These are phyloP conservation scores for Periparus ater DNA, from an alignment of 2,797 vertebrate genomes.

Conservation along the genomic window DNA sequence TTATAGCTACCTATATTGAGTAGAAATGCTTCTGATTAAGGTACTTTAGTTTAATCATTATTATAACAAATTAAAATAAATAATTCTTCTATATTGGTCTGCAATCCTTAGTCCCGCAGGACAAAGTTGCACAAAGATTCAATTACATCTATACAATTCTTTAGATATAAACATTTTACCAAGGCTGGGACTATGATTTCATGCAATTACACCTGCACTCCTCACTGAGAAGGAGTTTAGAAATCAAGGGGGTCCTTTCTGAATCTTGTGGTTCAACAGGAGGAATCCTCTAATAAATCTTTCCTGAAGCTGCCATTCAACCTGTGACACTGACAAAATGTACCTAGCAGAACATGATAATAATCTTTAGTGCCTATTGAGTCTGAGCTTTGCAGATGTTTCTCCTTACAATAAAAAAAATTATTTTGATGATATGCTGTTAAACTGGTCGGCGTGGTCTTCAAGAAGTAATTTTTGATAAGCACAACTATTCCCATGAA, in stretches of 20 bases:
- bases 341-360: not conserved
- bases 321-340: not conserved
- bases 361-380: not conserved
- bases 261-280: not conserved
- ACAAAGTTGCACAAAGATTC: not conserved
- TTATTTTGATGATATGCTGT: not conserved
- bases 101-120: not conserved
- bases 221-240: not conserved
- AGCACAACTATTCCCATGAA: not conserved
- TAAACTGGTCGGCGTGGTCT: not conserved
- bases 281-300: not conserved
- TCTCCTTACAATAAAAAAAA: not conserved
- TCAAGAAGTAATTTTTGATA: not conserved
- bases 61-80: not conserved
- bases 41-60: not conserved
- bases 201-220: no score
- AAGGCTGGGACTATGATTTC: not conserved
- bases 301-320: not conserved
- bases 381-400: not conserved
- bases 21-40: not conserved
- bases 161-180: not conserved
- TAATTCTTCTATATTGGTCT: not conserved
- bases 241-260: not conserved
- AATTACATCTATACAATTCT: not conserved
- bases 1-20: not conserved